Percentiles rank a stretch among this genome's conserved stretches.
phyloP scores from a whole-genome alignment of 2,888 invertebrate genomes.

The Microctonus brassicae region DNA sequence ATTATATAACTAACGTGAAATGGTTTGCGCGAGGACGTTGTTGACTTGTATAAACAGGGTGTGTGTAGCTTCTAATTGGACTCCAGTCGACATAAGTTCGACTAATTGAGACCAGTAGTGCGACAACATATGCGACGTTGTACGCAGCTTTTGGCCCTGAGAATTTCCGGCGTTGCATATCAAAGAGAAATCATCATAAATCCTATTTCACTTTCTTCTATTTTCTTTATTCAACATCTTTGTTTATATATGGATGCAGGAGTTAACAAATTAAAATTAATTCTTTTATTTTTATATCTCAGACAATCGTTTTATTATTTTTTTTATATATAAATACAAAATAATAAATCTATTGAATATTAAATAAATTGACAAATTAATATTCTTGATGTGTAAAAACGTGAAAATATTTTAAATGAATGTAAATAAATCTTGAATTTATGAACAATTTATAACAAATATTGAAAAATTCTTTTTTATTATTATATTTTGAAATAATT shows the following conservation, averaged over 20 bases:
- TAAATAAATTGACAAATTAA: too few relatives aligned
- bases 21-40: slow-evolving; percentile 26
- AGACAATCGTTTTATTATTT: too few relatives aligned
- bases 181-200: slow-evolving; percentile 21
- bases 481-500: too few relatives aligned
- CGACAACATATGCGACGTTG: slow-evolving; percentile 22
- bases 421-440: too few relatives aligned
- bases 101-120: slow-evolving; percentile 69
- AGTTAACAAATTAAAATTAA: slow-evolving; percentile 4
- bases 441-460: too few relatives aligned
- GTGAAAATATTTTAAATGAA: too few relatives aligned
- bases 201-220: not conserved
- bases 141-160: slow-evolving; percentile 22
- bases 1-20: not conserved
- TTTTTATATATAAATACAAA: too few relatives aligned
- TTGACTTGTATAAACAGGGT: slow-evolving; percentile 68
- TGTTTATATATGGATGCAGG: too few relatives aligned
- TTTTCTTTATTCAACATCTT: slow-evolving; percentile 6
- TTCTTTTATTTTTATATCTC: too few relatives aligned
- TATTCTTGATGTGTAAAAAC: too few relatives aligned
- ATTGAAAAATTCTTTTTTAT: too few relatives aligned
- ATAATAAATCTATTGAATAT: too few relatives aligned
- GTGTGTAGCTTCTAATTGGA: slow-evolving; percentile 68
- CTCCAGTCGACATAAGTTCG: slow-evolving; percentile 69
- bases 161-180: slow-evolving; percentile 19